Evolutionary conservation across 2,113 vertebrate genomes (phyloP), one percentile per base, ranked within the genome.

Genomic region (Periophthalmus modestus): DNA sequence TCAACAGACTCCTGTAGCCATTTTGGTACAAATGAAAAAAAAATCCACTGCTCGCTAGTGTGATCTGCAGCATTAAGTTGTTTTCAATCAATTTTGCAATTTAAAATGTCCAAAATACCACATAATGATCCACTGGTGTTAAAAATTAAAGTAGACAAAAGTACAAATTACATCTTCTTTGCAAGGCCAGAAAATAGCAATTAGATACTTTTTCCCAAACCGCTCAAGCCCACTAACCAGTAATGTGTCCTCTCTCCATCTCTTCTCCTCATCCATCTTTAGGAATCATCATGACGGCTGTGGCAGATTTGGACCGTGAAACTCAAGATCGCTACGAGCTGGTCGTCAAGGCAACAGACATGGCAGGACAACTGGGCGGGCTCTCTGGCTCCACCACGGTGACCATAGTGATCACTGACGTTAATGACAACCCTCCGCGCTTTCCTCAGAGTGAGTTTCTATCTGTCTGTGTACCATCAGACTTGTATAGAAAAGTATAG

Each of bases 341-440:
- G 92, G 97, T 99, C 72, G 96, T 99, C 91, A 97, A 96, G 71
- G 98, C 97, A n/a, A 99, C 95, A 0, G 98, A 99, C 91, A 97
- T 97, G 96, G 96, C 96, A 0, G 96, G 96, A 65, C 96, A 97
- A 92, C 91, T 97, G 93, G 96, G 96, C 0, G 96, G 96, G 73
- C 94, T 97, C 62, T 97, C 96, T 0, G 96, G 96, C 48, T 99
- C 98, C 85, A 98, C 97, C 14, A 99, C 98, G 0, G 97, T 99
- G 91, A 99, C 97, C 89, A 99, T 99, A 19, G 96, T 98, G 55
- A 95, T 99, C 93, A 99, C 97, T 0, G 98, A 99, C 0, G 96
- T 99, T 91, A 99, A 99, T 28, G 98, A 99, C 95, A 99, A 96
- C 89, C 96, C 98, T 0, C 98, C 98, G 0, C 95, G 97, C 88